A percentile compares a stretch with the other conserved stretches of the same genome.
These are phyloP conservation scores for Muscicapa adusta DNA, from an alignment of 2,113 vertebrate species.

Conservation along the genomic window DNA sequence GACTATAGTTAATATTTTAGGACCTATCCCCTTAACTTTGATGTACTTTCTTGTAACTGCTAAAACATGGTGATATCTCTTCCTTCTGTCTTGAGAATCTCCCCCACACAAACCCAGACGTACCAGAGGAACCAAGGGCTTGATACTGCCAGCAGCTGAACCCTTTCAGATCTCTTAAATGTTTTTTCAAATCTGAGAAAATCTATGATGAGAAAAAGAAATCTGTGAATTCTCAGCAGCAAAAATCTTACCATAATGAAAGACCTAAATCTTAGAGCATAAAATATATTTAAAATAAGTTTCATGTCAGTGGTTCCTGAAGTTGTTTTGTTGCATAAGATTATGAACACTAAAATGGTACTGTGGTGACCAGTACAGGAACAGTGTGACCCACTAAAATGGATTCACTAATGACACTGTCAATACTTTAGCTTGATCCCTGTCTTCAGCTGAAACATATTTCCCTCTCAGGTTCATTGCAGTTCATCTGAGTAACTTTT, in stretches of 20 bases:
- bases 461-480: slow-evolving; percentile 11
- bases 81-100: slow-evolving; percentile 47
- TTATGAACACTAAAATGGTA: neutral
- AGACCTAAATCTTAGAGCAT: neutral
- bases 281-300: neutral
- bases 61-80: slow-evolving; percentile 44
- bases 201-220: neutral
- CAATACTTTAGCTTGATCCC: neutral
- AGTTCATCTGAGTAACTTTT: slow-evolving; percentile 8
- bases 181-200: slow-evolving; percentile 23
- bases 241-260: neutral
- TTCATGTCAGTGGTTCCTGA: neutral
- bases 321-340: neutral
- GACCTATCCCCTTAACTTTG: slow-evolving; percentile 52
- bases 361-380: neutral
- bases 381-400: neutral
- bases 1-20: slow-evolving; percentile 61
- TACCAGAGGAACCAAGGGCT: slow-evolving; percentile 4
- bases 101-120: slow-evolving; percentile 31
- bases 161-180: neutral
- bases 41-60: slow-evolving; percentile 59
- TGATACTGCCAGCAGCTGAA: slow-evolving; percentile 26
- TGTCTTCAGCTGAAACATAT: slow-evolving; percentile 5
- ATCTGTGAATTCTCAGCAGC: neutral
- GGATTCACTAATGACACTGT: neutral